Base-by-base conservation (phyloP, 92 coral and sea anemone species). In the Scolanthus callimorphus region DNA sequence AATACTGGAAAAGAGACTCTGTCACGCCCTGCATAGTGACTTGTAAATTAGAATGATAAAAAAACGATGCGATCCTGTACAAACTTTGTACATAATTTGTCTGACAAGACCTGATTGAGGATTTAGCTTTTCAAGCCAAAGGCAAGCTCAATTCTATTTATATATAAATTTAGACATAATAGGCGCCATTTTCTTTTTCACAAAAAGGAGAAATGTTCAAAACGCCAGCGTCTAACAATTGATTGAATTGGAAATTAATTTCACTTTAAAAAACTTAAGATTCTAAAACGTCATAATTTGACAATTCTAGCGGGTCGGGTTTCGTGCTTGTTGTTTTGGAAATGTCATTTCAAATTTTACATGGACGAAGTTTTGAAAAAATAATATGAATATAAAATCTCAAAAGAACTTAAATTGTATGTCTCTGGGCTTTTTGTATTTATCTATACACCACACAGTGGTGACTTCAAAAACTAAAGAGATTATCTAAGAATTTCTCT, bases 161-260 rank as follows among this genome's bases (percentile, higher is more conserved):
- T 46, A 46, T 21, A 46, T 46, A 46, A 46, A 9, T 46, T 46
- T 46, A 11, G 52, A 19, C 52, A 46, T 46, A 11, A 46, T 10
- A 9, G 52, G 52, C 52, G 23, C 17, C 12, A 46, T 46, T 46
- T 4, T 6, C 8, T 6, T 34, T 34, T 15, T n/a, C n/a, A n/a
- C n/a, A n/a, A 20, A 46, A 46, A 46, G 15, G 41, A 15, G 41
- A 34, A 34, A 6, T 15, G 41, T 15, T 15, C 41, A 15, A 34
- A 38, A 30, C 46, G 62, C 53, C 73, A 47, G 37, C 29, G 29
- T 58, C 58, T 57, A 41, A 28, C 39, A 54, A 54, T 54, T 57
- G 65, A 68, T 68, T 68, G 65, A 45, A 68, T 68, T 68, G 41
- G 31, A 68, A 66, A 41, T 68, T 68, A 57, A 68, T 68, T 68